Evolutionary conservation across 2,113 vertebrate species (phyloP).

Genomic region (Python bivittatus): DNA sequence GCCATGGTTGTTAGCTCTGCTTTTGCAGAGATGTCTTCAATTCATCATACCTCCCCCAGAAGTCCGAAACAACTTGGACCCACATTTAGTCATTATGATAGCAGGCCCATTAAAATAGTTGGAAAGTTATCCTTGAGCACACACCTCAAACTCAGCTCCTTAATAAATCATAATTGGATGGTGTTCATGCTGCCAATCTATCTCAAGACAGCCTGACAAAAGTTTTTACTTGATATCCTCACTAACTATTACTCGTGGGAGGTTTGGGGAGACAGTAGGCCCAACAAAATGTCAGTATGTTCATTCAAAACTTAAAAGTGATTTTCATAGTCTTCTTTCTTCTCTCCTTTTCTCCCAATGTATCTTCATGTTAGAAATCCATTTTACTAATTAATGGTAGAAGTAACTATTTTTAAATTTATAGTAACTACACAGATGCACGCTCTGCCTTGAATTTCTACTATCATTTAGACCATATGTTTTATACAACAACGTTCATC

Average conservation of each 20-base stretch:
- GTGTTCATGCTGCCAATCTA: not conserved
- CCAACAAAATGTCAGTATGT: not conserved
- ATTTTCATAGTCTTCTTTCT: not conserved
- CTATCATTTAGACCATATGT: not conserved
- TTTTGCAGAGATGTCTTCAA: not conserved
- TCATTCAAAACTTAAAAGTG: not conserved
- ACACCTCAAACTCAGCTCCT: not conserved
- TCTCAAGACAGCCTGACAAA: not conserved
- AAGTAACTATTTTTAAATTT: not conserved
- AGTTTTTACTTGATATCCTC: not conserved
- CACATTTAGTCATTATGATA: not conserved
- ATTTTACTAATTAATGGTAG: not conserved
- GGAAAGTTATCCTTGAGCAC: not conserved
- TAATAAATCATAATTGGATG: not conserved
- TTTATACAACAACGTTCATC: too few relatives aligned
- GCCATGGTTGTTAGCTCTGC: not conserved
- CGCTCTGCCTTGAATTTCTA: not conserved
- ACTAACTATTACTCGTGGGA: not conserved
- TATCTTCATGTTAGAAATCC: not conserved
- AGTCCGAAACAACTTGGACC: not conserved
- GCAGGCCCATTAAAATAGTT: not conserved
- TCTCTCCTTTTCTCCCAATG: not conserved
- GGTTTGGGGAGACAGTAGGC: not conserved
- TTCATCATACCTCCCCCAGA: not conserved
- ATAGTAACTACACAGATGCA: not conserved